Evolutionary conservation across 2,888 invertebrate species (phyloP), one percentile per base, ranked within the genome.

Genomic region (Leucozona laternaria): DNA sequence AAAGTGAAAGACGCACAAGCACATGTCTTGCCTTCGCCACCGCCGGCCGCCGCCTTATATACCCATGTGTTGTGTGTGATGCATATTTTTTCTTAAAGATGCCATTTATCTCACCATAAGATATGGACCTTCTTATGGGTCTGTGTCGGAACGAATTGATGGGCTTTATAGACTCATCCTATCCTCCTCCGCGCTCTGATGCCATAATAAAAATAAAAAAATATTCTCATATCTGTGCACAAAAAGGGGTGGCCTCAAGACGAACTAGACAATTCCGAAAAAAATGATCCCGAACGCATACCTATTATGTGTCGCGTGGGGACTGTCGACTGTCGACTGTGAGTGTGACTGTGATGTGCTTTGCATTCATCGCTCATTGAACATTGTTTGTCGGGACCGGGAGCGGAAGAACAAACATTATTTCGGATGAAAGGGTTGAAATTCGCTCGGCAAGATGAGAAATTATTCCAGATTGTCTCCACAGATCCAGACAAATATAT

Each of bases 31-130:
- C 3, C 53, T 53, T 15, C 6, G 8, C 3, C 53, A n/a, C n/a
- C n/a, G n/a, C n/a, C n/a, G n/a, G n/a, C n/a, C n/a, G n/a, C n/a
- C 6, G 8, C 3, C 53, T 53, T 15, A 45, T 20, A 15, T 15
- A 15, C 71, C 66, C 37, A 43, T 58, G 62, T 50, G 62, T 71
- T 31, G 57, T 71, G 48, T 73, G 62, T 43, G 57, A 7, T 28
- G 43, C n/a, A 17, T 78, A 37, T 15, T 53, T 11, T 34, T 34
- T 48, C 62, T 73, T 82, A 86, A 86, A 79, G 86, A 82, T 79
- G 86, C 86, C 78, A 86, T 86, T 86, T 86, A 86, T 86, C 75
- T 86, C 82, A 79, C 82, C 86, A 81, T 78, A 86, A 79, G 82
- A 86, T 78, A 86, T 64, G 34, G 64, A 58, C 53, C 45, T 57